Percentiles rank a stretch among this genome's conserved stretches.
phyloP scores from a whole-genome alignment of 2,113 vertebrate genomes.

The Alouatta palliata region DNA sequence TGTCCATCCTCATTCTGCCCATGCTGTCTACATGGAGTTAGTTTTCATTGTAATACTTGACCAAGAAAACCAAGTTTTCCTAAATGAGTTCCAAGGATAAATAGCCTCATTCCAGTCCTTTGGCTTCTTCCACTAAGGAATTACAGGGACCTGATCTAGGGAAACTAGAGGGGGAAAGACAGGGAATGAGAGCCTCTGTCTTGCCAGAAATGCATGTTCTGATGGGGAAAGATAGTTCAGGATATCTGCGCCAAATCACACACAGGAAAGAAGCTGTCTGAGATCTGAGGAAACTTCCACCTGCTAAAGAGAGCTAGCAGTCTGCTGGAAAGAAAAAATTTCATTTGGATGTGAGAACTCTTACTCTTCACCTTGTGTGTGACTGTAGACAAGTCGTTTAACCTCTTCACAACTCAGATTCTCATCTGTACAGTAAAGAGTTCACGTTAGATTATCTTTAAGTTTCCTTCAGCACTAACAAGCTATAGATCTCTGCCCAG shows the following conservation, averaged over 20 bases:
- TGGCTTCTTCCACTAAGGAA: constrained; percentile 30
- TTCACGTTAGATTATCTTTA: background rate
- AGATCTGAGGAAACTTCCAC: background rate
- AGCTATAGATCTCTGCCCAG: background rate
- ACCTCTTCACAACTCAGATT: background rate
- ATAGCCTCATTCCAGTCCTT: background rate
- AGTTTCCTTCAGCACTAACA: background rate
- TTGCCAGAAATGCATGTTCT: background rate
- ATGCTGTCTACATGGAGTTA: background rate
- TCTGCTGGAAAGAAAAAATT: background rate
- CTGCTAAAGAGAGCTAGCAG: background rate
- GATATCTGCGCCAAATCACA: background rate
- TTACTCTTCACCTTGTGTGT: background rate
- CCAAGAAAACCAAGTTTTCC: constrained; percentile 2
- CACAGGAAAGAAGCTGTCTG: background rate
- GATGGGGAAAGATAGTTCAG: background rate
- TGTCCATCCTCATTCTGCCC: background rate
- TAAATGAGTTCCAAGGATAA: background rate
- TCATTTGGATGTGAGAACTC: background rate
- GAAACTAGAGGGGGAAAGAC: background rate
- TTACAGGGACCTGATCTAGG: background rate
- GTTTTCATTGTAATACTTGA: background rate
- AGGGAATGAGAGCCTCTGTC: background rate
- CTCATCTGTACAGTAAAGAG: constrained; percentile 19
- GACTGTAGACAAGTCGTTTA: background rate